phyloP scores from a whole-genome alignment of 2,797 vertebrate genomes.

The Craterocephalus amniculus region DNA sequence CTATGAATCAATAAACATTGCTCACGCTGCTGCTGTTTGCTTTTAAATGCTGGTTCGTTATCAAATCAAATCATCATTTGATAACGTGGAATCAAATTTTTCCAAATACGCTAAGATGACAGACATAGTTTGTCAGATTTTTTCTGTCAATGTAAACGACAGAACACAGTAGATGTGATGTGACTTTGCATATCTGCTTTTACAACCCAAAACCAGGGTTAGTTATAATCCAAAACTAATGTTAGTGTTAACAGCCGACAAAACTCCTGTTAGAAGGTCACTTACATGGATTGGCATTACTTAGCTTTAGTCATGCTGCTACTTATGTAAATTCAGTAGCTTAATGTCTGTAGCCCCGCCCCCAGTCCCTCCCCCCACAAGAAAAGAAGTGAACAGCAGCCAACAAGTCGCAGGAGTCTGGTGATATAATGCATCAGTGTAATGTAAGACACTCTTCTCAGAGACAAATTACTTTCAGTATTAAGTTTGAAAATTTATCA shows the following conservation, averaged over 20 bases:
- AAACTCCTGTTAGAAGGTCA: neutral
- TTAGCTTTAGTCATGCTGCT: neutral
- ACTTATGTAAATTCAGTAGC: constrained; percentile 14
- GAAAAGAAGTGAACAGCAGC: constrained; percentile 17
- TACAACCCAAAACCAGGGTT: neutral
- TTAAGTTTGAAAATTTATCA: constrained; percentile 13
- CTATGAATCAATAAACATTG: neutral
- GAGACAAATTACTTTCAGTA: constrained; percentile 20
- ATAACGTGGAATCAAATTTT: too few relatives aligned
- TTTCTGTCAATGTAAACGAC: neutral
- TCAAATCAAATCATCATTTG: too few relatives aligned
- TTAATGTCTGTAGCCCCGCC: neutral
- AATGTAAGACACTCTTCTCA: constrained; percentile 10
- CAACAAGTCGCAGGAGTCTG: constrained; percentile 1
- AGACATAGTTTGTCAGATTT: neutral
- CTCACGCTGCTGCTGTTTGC: neutral
- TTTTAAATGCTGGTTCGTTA: too few relatives aligned
- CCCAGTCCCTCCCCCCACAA: too few relatives aligned
- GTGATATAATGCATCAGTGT: constrained; percentile 6
- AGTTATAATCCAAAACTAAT: neutral
- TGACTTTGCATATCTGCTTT: too few relatives aligned
- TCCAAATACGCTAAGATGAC: neutral
- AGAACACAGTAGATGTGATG: neutral
- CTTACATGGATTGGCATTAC: neutral
- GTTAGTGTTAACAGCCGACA: neutral